Evolutionary conservation across 2,113 vertebrate species (phyloP).

Genomic region (Labeo catla): DNA sequence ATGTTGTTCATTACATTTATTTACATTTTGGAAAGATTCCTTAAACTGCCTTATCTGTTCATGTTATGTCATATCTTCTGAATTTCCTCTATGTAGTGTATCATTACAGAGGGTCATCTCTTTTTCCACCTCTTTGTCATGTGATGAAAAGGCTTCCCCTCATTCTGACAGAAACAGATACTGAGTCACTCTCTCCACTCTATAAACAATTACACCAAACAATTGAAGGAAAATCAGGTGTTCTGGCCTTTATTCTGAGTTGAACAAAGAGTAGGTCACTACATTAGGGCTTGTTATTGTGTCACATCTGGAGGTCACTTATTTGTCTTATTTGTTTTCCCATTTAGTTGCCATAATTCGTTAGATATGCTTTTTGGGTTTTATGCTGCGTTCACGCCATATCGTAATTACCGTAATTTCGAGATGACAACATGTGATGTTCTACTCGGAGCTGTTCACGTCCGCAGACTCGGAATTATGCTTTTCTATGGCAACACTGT

Average conservation of each 20-base stretch:
- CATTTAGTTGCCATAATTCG: background rate
- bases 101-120: background rate
- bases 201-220: slow-evolving; percentile 1
- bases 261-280: background rate
- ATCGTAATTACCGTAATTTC: too few relatives aligned
- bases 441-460: too few relatives aligned
- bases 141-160: background rate
- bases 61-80: background rate
- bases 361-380: background rate
- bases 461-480: too few relatives aligned
- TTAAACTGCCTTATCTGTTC: background rate
- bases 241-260: background rate
- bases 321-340: background rate
- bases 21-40: background rate
- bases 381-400: too few relatives aligned
- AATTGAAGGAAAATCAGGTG: slow-evolving; percentile 11
- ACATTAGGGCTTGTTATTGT: background rate
- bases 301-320: background rate
- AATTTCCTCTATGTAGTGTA: background rate
- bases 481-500: too few relatives aligned
- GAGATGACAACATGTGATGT: too few relatives aligned
- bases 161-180: slow-evolving; percentile 7
- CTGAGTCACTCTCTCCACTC: slow-evolving; percentile 5
- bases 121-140: slow-evolving; percentile 11
- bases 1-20: background rate